These are phyloP conservation scores for Astyanax mexicanus DNA, from an alignment of 2,797 vertebrate genomes.

Conservation along the genomic window DNA sequence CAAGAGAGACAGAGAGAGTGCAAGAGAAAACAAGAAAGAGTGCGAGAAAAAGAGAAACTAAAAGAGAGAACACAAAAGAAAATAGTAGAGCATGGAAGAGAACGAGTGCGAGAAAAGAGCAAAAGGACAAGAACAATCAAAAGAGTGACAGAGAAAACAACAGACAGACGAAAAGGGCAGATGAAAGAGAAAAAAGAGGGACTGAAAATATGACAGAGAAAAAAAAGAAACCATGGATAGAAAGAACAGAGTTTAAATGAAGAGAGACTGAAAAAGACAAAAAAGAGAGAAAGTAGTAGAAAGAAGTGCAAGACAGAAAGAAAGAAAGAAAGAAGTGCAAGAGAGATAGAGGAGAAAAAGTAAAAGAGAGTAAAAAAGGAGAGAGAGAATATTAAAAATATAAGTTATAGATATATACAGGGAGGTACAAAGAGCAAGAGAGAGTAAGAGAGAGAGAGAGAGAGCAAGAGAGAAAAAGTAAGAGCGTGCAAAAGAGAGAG, in stretches of 20 bases:
- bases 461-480: not conserved
- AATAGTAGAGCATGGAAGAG: not conserved
- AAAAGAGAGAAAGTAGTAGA: not conserved
- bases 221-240: no score
- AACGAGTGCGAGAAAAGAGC: no score
- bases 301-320: not conserved
- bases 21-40: slow-evolving; percentile 7
- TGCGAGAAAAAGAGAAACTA: no score
- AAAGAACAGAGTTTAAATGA: no score
- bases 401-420: no score
- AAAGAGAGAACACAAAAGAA: not conserved
- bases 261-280: not conserved
- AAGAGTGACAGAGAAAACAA: not conserved
- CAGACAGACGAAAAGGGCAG: not conserved
- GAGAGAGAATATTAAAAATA: no score
- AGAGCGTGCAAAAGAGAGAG: not conserved
- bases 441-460: not conserved
- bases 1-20: not conserved
- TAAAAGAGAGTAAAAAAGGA: not conserved
- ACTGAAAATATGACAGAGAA: slow-evolving; percentile 10
- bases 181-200: not conserved
- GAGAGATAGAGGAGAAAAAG: no score
- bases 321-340: no score
- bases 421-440: not conserved
- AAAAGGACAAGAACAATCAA: not conserved